These are phyloP conservation scores for Dichetophora obliterata DNA, from an alignment of 2,888 invertebrate genomes.

Conservation along the genomic window DNA sequence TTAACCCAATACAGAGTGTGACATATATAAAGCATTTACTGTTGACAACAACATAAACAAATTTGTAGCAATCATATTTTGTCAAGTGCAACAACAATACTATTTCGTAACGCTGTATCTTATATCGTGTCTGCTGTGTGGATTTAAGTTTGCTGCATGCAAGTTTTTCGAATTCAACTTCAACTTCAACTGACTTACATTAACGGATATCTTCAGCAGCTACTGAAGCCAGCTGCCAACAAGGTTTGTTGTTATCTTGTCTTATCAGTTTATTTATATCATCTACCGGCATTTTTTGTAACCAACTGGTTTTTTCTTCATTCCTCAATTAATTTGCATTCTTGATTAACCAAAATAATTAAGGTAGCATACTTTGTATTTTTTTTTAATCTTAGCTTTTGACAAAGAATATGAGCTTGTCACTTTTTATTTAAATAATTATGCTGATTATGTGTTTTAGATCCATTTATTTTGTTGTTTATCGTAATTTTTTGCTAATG, in stretches of 20 bases:
- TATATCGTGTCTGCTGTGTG: background rate
- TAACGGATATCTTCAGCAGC: background rate
- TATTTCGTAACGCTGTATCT: no score
- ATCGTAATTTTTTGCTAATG: no score
- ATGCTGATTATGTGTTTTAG: no score
- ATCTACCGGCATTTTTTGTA: background rate
- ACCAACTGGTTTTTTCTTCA: conserved; percentile 15
- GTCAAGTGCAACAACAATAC: no score
- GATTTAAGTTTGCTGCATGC: background rate
- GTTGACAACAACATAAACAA: background rate
- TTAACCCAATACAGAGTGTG: no score
- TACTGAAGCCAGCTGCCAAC: background rate
- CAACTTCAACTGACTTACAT: background rate
- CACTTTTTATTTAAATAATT: no score
- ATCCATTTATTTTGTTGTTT: no score
- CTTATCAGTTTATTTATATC: background rate
- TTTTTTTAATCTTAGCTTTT: background rate
- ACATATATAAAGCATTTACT: background rate
- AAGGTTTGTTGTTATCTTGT: conserved; percentile 4
- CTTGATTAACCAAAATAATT: background rate
- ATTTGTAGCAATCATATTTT: no score
- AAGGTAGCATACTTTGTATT: background rate
- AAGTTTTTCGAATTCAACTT: background rate
- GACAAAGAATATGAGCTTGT: no score
- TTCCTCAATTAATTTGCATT: conserved; percentile 3